phyloP scores from a whole-genome alignment of 2,797 vertebrate species.

The Mico argentatus region DNA sequence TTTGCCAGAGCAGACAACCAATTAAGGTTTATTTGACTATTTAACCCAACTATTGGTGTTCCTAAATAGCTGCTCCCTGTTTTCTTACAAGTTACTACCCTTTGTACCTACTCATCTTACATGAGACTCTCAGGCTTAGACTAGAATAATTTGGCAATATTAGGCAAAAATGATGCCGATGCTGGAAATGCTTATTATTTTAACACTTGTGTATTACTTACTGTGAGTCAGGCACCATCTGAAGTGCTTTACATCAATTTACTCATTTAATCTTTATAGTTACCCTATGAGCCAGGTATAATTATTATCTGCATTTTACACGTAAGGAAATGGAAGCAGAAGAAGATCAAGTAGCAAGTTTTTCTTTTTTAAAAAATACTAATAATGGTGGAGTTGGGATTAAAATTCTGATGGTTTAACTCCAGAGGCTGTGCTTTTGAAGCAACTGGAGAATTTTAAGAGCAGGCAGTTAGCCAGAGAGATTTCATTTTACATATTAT shows the following conservation, averaged over 20 bases:
- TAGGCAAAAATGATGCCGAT: not conserved
- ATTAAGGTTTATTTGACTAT: not conserved
- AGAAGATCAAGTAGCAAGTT: not conserved
- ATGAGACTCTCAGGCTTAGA: not conserved
- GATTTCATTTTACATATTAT: not conserved
- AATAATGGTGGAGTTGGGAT: not conserved
- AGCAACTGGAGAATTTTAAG: not conserved
- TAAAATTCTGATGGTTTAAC: not conserved
- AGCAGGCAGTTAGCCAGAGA: not conserved
- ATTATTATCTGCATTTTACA: not conserved
- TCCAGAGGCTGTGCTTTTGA: not conserved
- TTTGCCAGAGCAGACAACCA: not conserved
- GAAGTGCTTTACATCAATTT: not conserved
- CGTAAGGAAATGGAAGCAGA: slow-evolving; percentile 17
- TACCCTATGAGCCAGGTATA: not conserved
- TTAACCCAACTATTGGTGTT: not conserved
- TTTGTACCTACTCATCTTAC: not conserved
- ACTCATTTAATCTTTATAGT: not conserved
- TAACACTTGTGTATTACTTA: not conserved
- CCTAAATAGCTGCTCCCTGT: not conserved
- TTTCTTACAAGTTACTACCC: not conserved
- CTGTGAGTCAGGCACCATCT: not conserved
- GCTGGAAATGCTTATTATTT: not conserved
- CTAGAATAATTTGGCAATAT: not conserved
- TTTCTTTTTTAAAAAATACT: not conserved